Evolutionary conservation across 2,797 vertebrate species (phyloP).

Genomic region (Dromococcyx pavoninus): DNA sequence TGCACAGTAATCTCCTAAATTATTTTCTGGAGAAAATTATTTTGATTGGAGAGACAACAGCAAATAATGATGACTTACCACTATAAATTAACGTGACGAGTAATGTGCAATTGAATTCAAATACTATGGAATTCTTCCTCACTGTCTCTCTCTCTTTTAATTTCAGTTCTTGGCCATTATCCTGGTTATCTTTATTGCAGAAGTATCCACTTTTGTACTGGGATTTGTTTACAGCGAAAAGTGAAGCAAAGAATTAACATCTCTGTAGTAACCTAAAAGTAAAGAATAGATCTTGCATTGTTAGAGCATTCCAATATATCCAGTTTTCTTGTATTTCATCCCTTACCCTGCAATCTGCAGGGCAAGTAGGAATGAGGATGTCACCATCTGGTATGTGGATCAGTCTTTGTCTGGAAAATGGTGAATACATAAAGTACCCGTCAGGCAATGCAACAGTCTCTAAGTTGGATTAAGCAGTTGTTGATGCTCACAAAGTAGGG

Average conservation of each 20-base stretch:
- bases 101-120: not conserved
- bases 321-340: too few relatives aligned
- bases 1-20: not conserved
- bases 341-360: too few relatives aligned
- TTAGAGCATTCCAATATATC: too few relatives aligned
- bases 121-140: not conserved
- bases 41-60: not conserved
- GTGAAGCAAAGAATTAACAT: conserved; percentile 67
- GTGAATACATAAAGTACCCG: too few relatives aligned
- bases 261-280: too few relatives aligned
- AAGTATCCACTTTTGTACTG: conserved; percentile 80
- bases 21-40: not conserved
- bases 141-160: not conserved
- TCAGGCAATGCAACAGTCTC: too few relatives aligned
- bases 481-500: too few relatives aligned
- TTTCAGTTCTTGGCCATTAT: conserved; percentile 85
- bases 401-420: too few relatives aligned
- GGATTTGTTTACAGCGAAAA: conserved; percentile 80
- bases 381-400: too few relatives aligned
- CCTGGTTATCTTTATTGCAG: conserved; percentile 81
- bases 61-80: rapidly evolving
- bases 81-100: not conserved
- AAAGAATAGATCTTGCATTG: too few relatives aligned
- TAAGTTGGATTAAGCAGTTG: too few relatives aligned
- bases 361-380: too few relatives aligned